phyloP scores from a whole-genome alignment of 2,888 invertebrate genomes.

The Octonoba sinensis region DNA sequence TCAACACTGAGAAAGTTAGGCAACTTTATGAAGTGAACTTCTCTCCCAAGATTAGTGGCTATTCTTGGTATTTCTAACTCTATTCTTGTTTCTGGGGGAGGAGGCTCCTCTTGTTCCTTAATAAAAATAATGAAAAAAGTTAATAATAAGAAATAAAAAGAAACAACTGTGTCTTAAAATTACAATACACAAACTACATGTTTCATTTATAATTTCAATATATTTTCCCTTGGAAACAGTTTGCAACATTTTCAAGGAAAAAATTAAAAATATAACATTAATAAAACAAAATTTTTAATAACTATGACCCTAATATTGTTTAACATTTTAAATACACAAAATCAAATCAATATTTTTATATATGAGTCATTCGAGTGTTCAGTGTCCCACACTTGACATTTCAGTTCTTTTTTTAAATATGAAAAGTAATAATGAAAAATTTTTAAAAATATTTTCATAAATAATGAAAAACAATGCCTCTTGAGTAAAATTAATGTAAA shows the following conservation, averaged over 20 bases:
- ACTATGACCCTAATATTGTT: no score
- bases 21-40: conserved; percentile 94
- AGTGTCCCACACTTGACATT: no score
- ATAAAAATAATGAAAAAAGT: conserved; percentile 2
- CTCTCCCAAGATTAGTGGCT: conserved; percentile 89
- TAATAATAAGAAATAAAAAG: neutral
- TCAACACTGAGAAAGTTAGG: conserved; percentile 99
- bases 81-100: conserved; percentile 90
- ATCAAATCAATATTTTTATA: no score
- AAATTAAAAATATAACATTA: neutral
- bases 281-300: neutral
- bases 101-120: conserved; percentile 76
- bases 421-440: no score
- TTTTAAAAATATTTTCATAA: no score
- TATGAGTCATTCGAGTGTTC: no score
- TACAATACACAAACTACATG: neutral
- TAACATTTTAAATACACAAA: no score
- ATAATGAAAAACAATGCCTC: no score
- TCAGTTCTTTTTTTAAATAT: no score
- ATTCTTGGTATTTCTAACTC: conserved; percentile 98
- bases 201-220: neutral
- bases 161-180: neutral
- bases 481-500: no score
- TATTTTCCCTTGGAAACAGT: neutral
- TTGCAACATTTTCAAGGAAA: neutral